Percentiles rank a stretch among this genome's conserved stretches.
These are phyloP conservation scores for Pseudococcus jackbeardsleyi DNA, from an alignment of 2,888 invertebrate species.

Conservation along the genomic window DNA sequence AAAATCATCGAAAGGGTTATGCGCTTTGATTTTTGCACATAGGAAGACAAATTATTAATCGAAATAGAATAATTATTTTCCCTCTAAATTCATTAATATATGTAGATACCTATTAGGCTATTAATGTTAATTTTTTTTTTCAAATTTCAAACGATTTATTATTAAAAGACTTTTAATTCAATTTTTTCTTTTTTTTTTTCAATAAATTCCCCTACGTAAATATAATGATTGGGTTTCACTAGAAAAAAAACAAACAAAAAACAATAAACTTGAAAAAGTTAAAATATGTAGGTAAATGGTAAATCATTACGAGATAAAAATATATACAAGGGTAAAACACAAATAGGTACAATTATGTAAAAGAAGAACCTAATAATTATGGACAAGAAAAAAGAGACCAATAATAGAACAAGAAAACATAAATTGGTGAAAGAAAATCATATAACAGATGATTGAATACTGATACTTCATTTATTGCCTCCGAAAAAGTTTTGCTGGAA, in stretches of 20 bases:
- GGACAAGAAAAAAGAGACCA: slow-evolving; percentile 1
- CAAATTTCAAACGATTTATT: neutral
- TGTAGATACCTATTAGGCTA: neutral
- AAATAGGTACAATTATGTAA: slow-evolving; percentile 25
- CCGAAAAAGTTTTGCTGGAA: slow-evolving; percentile 45
- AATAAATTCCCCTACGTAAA: slow-evolving; percentile 15
- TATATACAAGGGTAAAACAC: slow-evolving; percentile 42
- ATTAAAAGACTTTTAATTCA: slow-evolving; percentile 22
- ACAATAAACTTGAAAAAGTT: neutral
- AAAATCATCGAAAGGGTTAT: slow-evolving; percentile 46
- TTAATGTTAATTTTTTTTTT: neutral
- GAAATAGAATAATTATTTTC: slow-evolving; percentile 18
- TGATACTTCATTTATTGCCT: slow-evolving; percentile 52
- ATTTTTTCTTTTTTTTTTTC: neutral
- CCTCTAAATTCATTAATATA: slow-evolving; percentile 23
- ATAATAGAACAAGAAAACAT: slow-evolving; percentile 40
- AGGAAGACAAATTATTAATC: slow-evolving; percentile 50
- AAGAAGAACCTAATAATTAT: slow-evolving; percentile 32
- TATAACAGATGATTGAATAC: slow-evolving; percentile 36
- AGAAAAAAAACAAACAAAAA: slow-evolving; percentile 15
- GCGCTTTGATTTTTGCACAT: slow-evolving; percentile 52
- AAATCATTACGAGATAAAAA: slow-evolving; percentile 25
- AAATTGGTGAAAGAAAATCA: slow-evolving; percentile 29
- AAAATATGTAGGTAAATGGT: slow-evolving; percentile 26
- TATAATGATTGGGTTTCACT: slow-evolving; percentile 38